phyloP scores from a whole-genome alignment of 1,140 invertebrate species.

The Atta texana region DNA sequence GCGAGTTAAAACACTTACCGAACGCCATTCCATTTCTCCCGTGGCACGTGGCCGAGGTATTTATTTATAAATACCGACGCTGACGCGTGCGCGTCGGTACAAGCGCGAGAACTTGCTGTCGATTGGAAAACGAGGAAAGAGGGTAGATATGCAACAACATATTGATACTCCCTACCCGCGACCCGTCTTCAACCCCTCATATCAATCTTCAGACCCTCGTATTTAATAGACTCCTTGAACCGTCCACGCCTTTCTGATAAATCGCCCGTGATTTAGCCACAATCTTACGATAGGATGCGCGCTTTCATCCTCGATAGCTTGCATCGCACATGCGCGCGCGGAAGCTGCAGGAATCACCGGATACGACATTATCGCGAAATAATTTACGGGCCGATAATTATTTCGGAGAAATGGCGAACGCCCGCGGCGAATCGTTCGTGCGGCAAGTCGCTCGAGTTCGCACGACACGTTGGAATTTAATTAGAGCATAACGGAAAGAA shows the following conservation, averaged over 20 bases:
- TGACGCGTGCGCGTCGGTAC: conserved; percentile 52
- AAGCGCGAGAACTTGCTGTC: conserved; percentile 24
- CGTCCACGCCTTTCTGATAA: conserved; percentile 55
- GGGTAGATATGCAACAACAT: conserved; percentile 42
- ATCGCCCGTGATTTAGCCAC: conserved; percentile 39
- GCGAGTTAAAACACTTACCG: conserved; percentile 76
- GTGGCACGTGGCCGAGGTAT: conserved; percentile 78
- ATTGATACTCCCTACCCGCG: background rate
- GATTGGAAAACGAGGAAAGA: conserved; percentile 18
- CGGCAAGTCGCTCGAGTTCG: background rate
- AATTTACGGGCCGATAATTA: conserved; percentile 36
- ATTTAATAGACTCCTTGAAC: conserved; percentile 75
- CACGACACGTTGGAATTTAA: conserved; percentile 29
- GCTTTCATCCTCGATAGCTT: conserved; percentile 10
- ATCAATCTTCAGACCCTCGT: conserved; percentile 64
- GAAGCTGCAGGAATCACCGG: background rate
- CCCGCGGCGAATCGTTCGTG: background rate
- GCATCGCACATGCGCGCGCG: conserved; percentile 14
- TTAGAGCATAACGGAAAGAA: conserved; percentile 21
- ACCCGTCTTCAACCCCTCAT: conserved; percentile 24
- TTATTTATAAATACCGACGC: conserved; percentile 81
- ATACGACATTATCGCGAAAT: background rate
- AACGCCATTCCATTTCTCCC: conserved; percentile 75
- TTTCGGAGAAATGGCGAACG: conserved; percentile 16
- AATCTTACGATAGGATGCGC: conserved; percentile 21